Conservation (phyloP, 2,888 invertebrate genomes). For the Rhopalosiphum nymphaeae region DNA sequence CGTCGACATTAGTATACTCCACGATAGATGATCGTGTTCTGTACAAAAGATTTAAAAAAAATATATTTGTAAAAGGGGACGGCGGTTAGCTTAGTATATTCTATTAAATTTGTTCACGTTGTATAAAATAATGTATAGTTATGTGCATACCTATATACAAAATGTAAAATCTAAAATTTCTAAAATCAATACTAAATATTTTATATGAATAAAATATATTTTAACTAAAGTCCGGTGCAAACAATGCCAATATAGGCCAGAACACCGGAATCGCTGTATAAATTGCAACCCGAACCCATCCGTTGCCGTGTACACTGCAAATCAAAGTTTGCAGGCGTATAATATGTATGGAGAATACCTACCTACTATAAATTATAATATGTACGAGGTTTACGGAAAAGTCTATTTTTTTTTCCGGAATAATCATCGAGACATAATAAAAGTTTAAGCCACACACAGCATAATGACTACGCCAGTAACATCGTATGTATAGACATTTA, state of each 20-base stretch:
- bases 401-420: neutral
- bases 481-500: neutral
- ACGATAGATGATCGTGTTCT: neutral
- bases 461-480: neutral
- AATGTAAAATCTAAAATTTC: neutral
- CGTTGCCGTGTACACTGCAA: too few relatives aligned
- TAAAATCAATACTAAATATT: neutral
- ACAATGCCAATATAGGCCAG: neutral
- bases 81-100: neutral
- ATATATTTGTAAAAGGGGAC: neutral
- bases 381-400: neutral
- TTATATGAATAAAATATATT: neutral
- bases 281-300: too few relatives aligned
- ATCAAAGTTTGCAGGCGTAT: too few relatives aligned
- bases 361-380: neutral
- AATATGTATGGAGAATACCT: too few relatives aligned
- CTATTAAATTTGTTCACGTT: neutral
- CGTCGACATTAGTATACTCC: neutral
- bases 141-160: neutral
- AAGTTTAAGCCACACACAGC: neutral
- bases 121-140: neutral
- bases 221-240: neutral
- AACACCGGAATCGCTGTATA: neutral
- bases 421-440: neutral
- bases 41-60: neutral